Evolutionary conservation across 2,797 vertebrate species (phyloP), one percentile per base, ranked within the genome.

Genomic region (Amblyraja radiata): DNA sequence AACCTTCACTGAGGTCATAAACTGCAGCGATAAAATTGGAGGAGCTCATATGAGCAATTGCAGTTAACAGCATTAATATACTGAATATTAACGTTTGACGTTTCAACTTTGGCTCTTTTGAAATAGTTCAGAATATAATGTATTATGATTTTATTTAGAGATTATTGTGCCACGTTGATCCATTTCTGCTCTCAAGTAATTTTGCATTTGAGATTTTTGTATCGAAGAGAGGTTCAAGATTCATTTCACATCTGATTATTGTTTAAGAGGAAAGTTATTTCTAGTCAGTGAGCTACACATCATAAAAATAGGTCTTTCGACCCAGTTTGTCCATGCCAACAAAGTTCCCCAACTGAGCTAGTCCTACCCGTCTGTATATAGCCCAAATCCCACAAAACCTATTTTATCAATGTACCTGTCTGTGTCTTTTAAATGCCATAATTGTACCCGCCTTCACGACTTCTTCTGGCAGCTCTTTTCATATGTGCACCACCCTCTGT

Each of bases 151-250:
- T 54, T 54, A 28, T 84, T 84, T n/a, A 25, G 9, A 28, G n/a
- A 84, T 13, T 80, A 80, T 46, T 21, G 18, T 80, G 78, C 8
- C 36, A 80, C 46, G 8, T 80, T 80, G 16, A 6, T 80, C 54
- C 25, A 84, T 61, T 83, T 83, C 80, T 58, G 46, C 80, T 58
- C 54, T 10, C 21, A 0, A 46, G 39, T 83, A 23, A 83, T 58
- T 84, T 61, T 84, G n/a, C 81, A 61, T 36, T 84, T 61, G 81
- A 84, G 65, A 65, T 88, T 88, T 88, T 88, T 65, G 61, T 65
- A 65, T 32, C 18, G 5, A 21, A 65, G 28, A 32, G n/a, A 88
- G 28, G 65, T 88, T 88, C 16, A 36, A 65, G n/a, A 8, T 65
- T n/a, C 13, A 88, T 7, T 68, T 88, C 84, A 68, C 81, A 68